A percentile compares a stretch with the other conserved stretches of the same genome.
Conservation (phyloP, 2,113 vertebrate species). For the Notarius lentiginosus region DNA sequence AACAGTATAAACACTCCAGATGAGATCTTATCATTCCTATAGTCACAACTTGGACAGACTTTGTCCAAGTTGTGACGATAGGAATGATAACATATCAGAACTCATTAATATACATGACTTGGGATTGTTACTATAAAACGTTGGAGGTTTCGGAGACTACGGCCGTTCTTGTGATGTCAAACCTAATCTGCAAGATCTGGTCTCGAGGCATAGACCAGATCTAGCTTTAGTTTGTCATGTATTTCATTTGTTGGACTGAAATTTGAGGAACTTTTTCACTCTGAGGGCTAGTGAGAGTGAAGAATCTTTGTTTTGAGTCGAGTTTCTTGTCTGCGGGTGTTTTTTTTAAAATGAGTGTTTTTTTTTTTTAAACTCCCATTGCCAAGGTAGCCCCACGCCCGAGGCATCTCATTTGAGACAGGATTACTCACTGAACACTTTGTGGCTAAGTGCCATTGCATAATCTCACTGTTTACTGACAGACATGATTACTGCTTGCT, state of each 20-base stretch:
- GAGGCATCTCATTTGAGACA: conserved; percentile 15
- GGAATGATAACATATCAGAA: neutral
- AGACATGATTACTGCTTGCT: conserved; percentile 3
- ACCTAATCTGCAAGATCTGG: neutral
- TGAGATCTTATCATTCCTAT: neutral
- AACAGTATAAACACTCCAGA: no score
- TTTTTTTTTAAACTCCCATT: conserved; percentile 50
- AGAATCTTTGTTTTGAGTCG: conserved; percentile 13
- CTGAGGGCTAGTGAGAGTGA: neutral
- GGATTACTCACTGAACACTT: conserved; percentile 37
- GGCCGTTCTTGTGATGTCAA: neutral
- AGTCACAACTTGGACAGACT: neutral
- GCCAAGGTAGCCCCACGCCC: conserved; percentile 55
- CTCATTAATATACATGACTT: no score
- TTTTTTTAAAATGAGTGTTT: no score
- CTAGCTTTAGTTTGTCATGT: neutral
- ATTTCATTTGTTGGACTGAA: neutral
- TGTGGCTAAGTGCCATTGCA: conserved; percentile 48
- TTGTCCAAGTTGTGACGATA: neutral
- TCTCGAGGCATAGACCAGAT: neutral
- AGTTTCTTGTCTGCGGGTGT: neutral
- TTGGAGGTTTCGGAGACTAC: neutral
- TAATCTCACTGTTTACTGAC: conserved; percentile 18
- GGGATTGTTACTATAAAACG: no score
- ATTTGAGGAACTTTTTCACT: neutral